Conservation (phyloP, 2,888 invertebrate species). For the Rotaria macrura region DNA sequence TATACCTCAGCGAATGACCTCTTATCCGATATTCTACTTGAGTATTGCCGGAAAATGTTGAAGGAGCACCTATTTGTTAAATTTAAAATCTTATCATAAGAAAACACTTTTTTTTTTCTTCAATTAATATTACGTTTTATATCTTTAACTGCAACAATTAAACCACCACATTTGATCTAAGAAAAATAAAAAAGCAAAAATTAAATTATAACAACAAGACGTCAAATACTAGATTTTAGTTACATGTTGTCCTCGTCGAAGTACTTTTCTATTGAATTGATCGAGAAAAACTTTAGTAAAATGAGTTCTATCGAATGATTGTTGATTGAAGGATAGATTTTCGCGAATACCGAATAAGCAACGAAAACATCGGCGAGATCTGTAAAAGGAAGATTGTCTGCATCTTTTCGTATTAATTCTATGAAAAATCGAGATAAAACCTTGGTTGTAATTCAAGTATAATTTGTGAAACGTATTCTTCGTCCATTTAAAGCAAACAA, state of each 20-base stretch:
- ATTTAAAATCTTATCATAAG: too few species aligned
- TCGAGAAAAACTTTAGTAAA: neutral
- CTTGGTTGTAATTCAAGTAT: neutral
- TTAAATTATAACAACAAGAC: neutral
- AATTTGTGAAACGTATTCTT: neutral
- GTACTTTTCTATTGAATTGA: neutral
- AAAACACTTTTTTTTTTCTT: too few species aligned
- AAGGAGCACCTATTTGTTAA: neutral
- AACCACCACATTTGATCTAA: neutral
- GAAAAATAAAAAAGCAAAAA: neutral
- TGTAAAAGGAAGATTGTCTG: neutral
- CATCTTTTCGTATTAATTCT: neutral
- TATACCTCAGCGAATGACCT: neutral
- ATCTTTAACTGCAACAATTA: neutral
- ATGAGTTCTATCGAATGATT: neutral
- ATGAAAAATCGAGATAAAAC: neutral
- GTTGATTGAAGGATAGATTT: neutral
- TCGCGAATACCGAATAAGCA: neutral
- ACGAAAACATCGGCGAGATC: neutral
- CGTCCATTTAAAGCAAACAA: neutral
- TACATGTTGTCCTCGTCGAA: neutral
- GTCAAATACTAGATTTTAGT: neutral
- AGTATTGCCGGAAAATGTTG: neutral
- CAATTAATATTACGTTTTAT: neutral
- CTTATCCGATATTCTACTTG: neutral